Conservation (phyloP, 2,797 vertebrate species). For the Pitangus sulphuratus region DNA sequence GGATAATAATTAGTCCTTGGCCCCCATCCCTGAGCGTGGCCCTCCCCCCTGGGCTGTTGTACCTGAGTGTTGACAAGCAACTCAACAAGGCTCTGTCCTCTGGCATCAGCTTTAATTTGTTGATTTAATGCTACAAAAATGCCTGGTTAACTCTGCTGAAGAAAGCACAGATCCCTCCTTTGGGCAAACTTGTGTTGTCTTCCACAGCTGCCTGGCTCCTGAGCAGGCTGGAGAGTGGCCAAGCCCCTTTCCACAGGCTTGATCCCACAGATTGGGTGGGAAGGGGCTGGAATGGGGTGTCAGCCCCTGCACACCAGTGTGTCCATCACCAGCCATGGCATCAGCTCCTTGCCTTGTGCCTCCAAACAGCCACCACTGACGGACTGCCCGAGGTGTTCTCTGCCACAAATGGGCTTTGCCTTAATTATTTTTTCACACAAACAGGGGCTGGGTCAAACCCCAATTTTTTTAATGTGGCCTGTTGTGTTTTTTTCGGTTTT, state of each 20-base stretch:
- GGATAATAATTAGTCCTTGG: constrained; percentile 82
- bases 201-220: not conserved
- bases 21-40: constrained; percentile 36
- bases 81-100: constrained; percentile 30
- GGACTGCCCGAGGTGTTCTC: not conserved
- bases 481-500: not conserved
- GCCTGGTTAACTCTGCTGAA: not conserved
- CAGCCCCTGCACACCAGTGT: not conserved
- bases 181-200: not conserved
- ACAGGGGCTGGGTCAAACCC: not conserved
- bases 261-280: fast-evolving
- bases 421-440: not conserved
- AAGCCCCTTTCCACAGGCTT: not conserved
- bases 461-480: not conserved
- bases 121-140: constrained; percentile 32
- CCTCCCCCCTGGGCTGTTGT: constrained; percentile 35
- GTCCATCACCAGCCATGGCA: not conserved
- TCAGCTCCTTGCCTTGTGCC: not conserved
- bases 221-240: not conserved
- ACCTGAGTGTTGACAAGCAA: constrained; percentile 59
- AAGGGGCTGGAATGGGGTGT: not conserved
- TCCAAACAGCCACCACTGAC: not conserved
- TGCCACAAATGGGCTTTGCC: not conserved
- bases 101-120: constrained; percentile 10
- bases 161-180: not conserved